Base-by-base conservation (phyloP, 2,797 vertebrate genomes). In the Numenius phaeopus region DNA sequence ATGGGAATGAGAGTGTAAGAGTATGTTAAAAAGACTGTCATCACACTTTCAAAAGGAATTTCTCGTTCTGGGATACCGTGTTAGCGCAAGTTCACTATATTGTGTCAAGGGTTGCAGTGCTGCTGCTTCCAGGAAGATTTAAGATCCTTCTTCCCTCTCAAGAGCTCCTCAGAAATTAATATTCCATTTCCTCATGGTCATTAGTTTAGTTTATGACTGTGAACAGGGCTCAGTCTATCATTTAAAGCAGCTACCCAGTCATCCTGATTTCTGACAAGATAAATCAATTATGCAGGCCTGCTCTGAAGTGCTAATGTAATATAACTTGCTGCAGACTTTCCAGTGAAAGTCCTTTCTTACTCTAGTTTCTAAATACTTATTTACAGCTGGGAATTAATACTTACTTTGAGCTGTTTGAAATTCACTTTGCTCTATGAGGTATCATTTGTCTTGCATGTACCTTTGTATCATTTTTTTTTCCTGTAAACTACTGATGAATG, bases 301-400 rank as follows among this genome's bases (percentile, higher is more conserved):
- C 30, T 94, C 65, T 86, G 39, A 92, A 79, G 76, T 90, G 84
- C 76, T 97, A 94, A 94, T 84, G 54, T 70, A 97, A 97, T 92
- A 70, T 7, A 90, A 80, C 50, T 83, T 90, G 69, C 76, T 79
- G 26, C 83, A 94, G 90, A 66, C 72, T 65, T 75, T 86, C 79
- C 89, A 88, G 62, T 64, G 16, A 59, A 93, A 92, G 79, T 54
- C 30, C 37, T 72, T 91, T 87, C 84, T 87, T 78, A 57, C 14
- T 47, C 37, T 71, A 39, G 11, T 13, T 42, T 87, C 69, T 86
- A 78, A 95, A 69, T 93, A 94, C 92, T 79, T 79, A 49, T 66
- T 91, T 59, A 20, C 57, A 86, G 54, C n/a, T 94, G 75, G 42
- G 61, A 91, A 96, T 57, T 64, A 93, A 52, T 58, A 90, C 62